Conservation (phyloP, 1,140 invertebrate genomes). For the Dinothrombium tinctorium region DNA sequence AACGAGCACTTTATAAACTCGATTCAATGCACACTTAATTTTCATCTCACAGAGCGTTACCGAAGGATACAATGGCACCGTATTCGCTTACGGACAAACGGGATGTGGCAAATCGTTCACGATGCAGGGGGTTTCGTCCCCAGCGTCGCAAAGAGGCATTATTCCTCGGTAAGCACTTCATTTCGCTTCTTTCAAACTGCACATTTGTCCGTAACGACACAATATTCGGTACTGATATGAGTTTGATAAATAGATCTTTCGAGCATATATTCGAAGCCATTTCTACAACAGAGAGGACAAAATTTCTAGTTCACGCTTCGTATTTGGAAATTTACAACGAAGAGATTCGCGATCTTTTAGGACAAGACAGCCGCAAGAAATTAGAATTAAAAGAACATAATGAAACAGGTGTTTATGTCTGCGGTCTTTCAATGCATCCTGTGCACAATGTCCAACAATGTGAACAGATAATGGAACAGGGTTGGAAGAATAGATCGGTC, state of each 20-base stretch:
- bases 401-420: constrained; percentile 54
- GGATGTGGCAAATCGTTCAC: constrained; percentile 56
- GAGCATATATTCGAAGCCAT: constrained; percentile 72
- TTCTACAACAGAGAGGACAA: constrained; percentile 45
- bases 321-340: constrained; percentile 88
- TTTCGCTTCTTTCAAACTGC: not conserved
- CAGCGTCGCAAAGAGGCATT: constrained; percentile 36
- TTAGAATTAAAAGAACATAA: constrained; percentile 54
- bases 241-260: constrained; percentile 11
- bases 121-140: constrained; percentile 43
- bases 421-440: constrained; percentile 42
- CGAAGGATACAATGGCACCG: constrained; percentile 70
- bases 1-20: not conserved
- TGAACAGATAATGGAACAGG: constrained; percentile 40
- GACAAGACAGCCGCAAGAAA: constrained; percentile 35
- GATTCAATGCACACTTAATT: constrained; percentile 10
- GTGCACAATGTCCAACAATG: constrained; percentile 50
- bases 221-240: not conserved
- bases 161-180: constrained; percentile 60
- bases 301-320: constrained; percentile 66
- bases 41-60: constrained; percentile 40
- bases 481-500: constrained; percentile 44
- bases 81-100: constrained; percentile 88
- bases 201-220: not conserved
- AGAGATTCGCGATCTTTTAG: constrained; percentile 50